These are phyloP conservation scores for Limanda limanda DNA, from an alignment of 2,113 vertebrate genomes.

Conservation along the genomic window DNA sequence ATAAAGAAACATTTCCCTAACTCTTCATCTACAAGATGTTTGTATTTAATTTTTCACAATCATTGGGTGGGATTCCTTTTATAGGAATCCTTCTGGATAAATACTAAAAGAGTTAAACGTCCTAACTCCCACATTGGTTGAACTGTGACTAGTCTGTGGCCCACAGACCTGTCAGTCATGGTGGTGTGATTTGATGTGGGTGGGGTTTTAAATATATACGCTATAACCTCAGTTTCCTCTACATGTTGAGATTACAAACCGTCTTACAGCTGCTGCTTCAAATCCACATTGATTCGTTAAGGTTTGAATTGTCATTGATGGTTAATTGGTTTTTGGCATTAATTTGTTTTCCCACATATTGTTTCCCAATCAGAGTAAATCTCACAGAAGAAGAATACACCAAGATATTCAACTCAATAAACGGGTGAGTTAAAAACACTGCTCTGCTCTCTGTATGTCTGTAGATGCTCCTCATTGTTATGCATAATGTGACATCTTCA, in stretches of 20 bases:
- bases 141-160: not conserved
- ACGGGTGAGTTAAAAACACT: slow-evolving; percentile 73
- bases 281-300: not conserved
- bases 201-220: no score
- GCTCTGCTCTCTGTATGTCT: not conserved
- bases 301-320: not conserved
- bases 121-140: not conserved
- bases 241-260: no score
- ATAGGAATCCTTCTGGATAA: not conserved
- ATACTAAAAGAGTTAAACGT: not conserved
- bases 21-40: no score
- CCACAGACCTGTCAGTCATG: not conserved
- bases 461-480: not conserved
- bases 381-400: slow-evolving; percentile 76
- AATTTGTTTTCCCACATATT: not conserved
- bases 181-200: not conserved
- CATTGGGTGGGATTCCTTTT: no score
- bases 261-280: not conserved
- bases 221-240: no score
- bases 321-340: not conserved
- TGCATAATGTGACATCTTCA: not conserved
- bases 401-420: slow-evolving; percentile 76
- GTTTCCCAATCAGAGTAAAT: slow-evolving; percentile 69
- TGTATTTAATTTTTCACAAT: no score
- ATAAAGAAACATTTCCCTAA: no score